Conservation (phyloP, 92 coral and sea anemone species). For the Palythoa grandis region DNA sequence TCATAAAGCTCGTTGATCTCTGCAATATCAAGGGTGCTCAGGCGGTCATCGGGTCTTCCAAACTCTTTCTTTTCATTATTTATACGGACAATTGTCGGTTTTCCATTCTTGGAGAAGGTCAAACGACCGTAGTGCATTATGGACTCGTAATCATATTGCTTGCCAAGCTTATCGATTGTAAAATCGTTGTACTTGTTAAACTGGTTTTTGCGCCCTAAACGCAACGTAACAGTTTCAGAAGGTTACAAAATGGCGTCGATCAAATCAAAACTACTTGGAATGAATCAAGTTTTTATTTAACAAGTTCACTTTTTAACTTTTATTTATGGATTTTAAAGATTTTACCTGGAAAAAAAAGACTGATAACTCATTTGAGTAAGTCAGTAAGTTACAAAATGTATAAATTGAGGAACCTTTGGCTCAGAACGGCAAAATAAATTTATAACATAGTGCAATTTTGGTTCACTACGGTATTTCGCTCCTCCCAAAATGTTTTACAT, state of each 20-base stretch:
- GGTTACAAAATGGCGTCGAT: not conserved
- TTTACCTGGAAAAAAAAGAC: too few relatives aligned
- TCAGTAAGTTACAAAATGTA: too few relatives aligned
- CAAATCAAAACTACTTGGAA: not conserved
- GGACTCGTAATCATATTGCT: constrained; percentile 45
- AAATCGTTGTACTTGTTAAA: constrained; percentile 38
- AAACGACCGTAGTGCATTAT: constrained; percentile 58
- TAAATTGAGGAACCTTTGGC: too few relatives aligned
- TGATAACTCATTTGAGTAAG: too few relatives aligned
- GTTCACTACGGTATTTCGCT: too few relatives aligned
- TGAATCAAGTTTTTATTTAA: not conserved
- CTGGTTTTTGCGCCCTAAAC: constrained; percentile 25
- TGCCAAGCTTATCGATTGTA: constrained; percentile 48
- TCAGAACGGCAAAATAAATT: too few relatives aligned
- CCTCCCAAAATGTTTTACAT: too few relatives aligned
- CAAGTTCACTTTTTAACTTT: too few relatives aligned
- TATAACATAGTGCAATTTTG: too few relatives aligned
- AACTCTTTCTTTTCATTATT: constrained; percentile 17
- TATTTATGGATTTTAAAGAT: too few relatives aligned
- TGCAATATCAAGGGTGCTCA: constrained; percentile 41
- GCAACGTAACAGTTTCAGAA: not conserved
- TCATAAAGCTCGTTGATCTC: constrained; percentile 55
- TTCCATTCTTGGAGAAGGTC: constrained; percentile 45
- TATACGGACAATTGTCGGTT: constrained; percentile 44
- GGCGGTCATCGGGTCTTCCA: constrained; percentile 31